Conservation (phyloP, 2,113 vertebrate genomes). For the Aix galericulata region DNA sequence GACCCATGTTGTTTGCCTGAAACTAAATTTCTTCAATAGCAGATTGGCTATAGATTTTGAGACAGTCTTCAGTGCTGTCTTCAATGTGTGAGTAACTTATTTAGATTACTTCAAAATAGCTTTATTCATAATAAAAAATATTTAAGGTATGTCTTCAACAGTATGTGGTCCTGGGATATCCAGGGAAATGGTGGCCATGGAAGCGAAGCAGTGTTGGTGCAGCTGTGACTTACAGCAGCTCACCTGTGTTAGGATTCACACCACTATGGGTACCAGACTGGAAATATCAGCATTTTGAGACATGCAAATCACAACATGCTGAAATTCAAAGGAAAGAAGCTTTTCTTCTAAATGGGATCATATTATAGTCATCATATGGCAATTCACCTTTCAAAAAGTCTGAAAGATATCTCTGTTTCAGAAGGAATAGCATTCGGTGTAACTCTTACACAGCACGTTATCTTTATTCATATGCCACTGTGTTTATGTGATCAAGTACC, state of each 20-base stretch:
- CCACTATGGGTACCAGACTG: background rate
- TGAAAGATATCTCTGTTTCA: background rate
- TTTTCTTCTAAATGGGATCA: background rate
- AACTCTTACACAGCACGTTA: background rate
- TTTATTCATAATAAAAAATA: background rate
- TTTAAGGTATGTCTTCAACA: background rate
- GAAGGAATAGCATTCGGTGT: background rate
- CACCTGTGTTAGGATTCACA: accelerated
- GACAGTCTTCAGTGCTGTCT: background rate
- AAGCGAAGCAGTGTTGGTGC: background rate
- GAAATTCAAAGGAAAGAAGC: background rate
- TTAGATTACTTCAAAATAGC: background rate
- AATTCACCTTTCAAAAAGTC: background rate
- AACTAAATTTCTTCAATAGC: background rate
- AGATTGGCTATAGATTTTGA: background rate
- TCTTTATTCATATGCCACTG: background rate
- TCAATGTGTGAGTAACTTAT: background rate
- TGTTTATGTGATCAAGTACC: background rate
- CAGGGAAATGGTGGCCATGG: background rate
- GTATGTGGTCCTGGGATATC: accelerated
- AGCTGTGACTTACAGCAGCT: background rate
- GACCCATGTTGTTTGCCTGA: background rate
- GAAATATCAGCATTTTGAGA: background rate
- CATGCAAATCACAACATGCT: slow-evolving; percentile 1
- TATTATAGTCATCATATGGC: background rate